Conservation (phyloP, 2,888 invertebrate species). For the Chrysolina americana region DNA sequence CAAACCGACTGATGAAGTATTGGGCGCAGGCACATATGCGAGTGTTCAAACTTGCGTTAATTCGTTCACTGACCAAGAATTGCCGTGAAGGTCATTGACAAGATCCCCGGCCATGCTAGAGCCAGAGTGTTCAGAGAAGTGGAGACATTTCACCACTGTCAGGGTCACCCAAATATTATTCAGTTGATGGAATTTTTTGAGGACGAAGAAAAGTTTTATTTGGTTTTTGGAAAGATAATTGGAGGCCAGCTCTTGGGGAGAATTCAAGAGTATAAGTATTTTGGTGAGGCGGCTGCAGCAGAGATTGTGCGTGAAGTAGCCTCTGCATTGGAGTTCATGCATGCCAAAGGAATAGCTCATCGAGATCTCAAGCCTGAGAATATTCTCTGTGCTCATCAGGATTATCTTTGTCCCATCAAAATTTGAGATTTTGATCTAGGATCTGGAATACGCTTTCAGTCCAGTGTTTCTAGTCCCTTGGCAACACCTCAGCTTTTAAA, state of each 20-base stretch:
- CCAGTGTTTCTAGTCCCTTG: conserved; percentile 86
- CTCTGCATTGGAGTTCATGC: conserved; percentile 93
- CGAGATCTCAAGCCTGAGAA: conserved; percentile 99
- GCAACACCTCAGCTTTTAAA: conserved; percentile 95
- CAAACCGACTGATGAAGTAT: conserved; percentile 93
- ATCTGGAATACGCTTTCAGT: conserved; percentile 92
- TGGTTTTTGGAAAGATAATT: conserved; percentile 97
- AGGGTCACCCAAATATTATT: conserved; percentile 97
- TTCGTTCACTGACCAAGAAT: conserved; percentile 92
- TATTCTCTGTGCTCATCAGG: conserved; percentile 92
- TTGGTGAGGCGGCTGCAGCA: conserved; percentile 96
- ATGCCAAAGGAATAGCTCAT: conserved; percentile 94
- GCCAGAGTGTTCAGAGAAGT: conserved; percentile 97
- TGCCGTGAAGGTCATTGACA: conserved; percentile 98
- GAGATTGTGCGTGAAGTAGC: conserved; percentile 95
- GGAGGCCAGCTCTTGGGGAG: conserved; percentile 95
- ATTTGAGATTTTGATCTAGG: conserved; percentile 99
- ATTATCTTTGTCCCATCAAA: conserved; percentile 93
- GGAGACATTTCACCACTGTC: conserved; percentile 98
- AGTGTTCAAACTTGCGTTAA: conserved; percentile 95
- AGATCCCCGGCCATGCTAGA: conserved; percentile 94
- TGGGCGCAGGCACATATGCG: conserved; percentile 97
- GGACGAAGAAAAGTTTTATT: conserved; percentile 96
- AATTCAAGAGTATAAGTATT: conserved; percentile 93
- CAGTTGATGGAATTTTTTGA: conserved; percentile 98